Percentiles rank a stretch among this genome's conserved stretches.
These are phyloP conservation scores for Acronicta leporina DNA, from an alignment of 2,888 invertebrate genomes.

Conservation along the genomic window DNA sequence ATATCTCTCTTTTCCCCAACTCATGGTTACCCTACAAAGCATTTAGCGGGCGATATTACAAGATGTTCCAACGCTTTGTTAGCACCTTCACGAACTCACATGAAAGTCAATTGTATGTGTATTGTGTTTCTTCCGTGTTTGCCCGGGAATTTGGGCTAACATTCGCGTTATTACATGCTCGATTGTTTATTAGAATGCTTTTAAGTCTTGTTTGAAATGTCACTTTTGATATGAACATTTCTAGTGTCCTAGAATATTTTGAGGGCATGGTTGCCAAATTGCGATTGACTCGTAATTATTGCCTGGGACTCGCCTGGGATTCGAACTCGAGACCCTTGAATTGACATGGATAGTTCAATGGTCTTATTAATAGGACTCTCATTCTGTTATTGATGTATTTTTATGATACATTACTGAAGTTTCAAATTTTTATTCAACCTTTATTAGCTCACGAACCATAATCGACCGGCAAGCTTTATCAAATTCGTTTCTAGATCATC, in stretches of 20 bases:
- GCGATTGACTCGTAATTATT: too few species aligned
- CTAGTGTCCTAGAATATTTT: too few species aligned
- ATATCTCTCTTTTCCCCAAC: background rate
- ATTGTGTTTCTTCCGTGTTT: slow-evolving; percentile 50
- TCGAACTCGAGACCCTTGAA: too few species aligned
- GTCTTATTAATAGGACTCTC: too few species aligned
- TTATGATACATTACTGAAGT: too few species aligned
- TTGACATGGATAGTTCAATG: too few species aligned
- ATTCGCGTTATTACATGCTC: slow-evolving; percentile 27
- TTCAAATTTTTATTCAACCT: too few species aligned
- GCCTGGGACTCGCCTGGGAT: too few species aligned
- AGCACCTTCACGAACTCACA: slow-evolving; percentile 75
- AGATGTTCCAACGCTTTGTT: slow-evolving; percentile 76
- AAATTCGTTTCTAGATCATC: slow-evolving; percentile 25
- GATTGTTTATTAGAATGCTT: slow-evolving; percentile 5
- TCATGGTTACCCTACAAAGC: slow-evolving; percentile 46
- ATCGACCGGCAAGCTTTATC: background rate
- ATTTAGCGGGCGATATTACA: slow-evolving; percentile 74
- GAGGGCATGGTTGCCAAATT: too few species aligned
- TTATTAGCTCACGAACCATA: too few species aligned
- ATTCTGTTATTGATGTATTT: too few species aligned
- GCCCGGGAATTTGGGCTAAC: slow-evolving; percentile 40
- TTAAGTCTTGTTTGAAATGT: background rate
- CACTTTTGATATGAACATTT: too few species aligned
- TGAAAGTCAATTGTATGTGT: slow-evolving; percentile 53